Evolutionary conservation across 2,888 invertebrate species (phyloP), one percentile per base, ranked within the genome.

Genomic region (Neocrepidodera transversa): DNA sequence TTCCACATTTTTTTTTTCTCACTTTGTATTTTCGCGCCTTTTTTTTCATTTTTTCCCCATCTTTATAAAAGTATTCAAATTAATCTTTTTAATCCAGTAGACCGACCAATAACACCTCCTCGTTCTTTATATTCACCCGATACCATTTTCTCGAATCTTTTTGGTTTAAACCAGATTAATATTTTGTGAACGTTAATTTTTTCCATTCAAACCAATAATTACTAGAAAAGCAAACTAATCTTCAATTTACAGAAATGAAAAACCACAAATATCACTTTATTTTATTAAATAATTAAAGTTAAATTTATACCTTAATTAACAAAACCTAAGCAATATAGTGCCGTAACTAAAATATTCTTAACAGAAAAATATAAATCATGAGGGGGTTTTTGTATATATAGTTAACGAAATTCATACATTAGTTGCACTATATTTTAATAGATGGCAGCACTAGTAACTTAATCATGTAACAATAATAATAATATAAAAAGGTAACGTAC

Each of bases 261-360:
- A n/a, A n/a, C n/a, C n/a, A n/a, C n/a, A n/a, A n/a, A n/a, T n/a
- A n/a, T n/a, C n/a, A n/a, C n/a, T n/a, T n/a, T 23, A 23, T 23
- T 5, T 23, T 23, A 23, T 5, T 23, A 23, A 23, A 23, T 3
- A 23, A 23, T 23, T 23, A 5, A 23, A 23, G 23, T 23, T 23
- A 23, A 23, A 23, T 23, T 23, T n/a, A n/a, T n/a, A n/a, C 23
- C 6, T 5, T 5, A 23, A 23, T 23, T 5, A 23, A 23, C 23
- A 23, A 23, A 35, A 18, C 35, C 32, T 49, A 35, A 49, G 49
- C 49, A 35, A 49, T 49, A 49, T 49, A 20, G 35, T 49, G 49
- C 23, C 35, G 49, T 20, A 18, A 20, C 49, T 35, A 20, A 49
- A 20, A 20, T 35, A n/a, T 17, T 11, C 1, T 7, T 17, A 18